Percentiles rank a stretch among this genome's conserved stretches.
Conservation (phyloP, 2,888 invertebrate species). For the Alsophila aescularia region DNA sequence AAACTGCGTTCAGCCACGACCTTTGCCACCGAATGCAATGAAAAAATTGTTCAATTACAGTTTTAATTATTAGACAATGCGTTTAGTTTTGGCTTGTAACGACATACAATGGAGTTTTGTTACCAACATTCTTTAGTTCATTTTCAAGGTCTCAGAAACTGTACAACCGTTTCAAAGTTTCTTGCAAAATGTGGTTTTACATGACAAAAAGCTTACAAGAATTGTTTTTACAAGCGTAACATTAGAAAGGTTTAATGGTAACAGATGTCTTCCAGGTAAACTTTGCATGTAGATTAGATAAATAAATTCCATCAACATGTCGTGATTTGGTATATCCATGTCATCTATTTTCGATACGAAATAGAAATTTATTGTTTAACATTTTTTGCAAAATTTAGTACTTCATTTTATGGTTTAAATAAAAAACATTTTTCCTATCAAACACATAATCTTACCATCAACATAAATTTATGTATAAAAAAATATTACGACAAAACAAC, state of each 20-base stretch:
- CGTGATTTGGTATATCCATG: no score
- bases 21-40: slow-evolving; percentile 26
- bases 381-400: no score
- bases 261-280: no score
- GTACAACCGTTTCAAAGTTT: slow-evolving; percentile 14
- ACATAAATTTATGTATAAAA: slow-evolving; percentile 20
- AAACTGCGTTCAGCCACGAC: slow-evolving; percentile 24
- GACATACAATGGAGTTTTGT: slow-evolving; percentile 27
- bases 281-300: no score
- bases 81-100: slow-evolving; percentile 21
- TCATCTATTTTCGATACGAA: no score
- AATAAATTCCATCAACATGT: no score
- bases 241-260: no score
- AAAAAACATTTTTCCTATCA: background rate
- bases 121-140: slow-evolving; percentile 18
- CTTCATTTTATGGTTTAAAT: background rate
- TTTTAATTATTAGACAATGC: slow-evolving; percentile 38
- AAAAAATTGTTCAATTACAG: slow-evolving; percentile 32
- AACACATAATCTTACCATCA: slow-evolving; percentile 1
- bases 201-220: no score
- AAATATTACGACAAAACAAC: slow-evolving; percentile 42
- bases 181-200: slow-evolving; percentile 22
- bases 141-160: slow-evolving; percentile 27
- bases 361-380: no score
- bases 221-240: no score